A percentile compares a stretch with the other conserved stretches of the same genome.
These are phyloP conservation scores for Brachyopa scutellaris DNA, from an alignment of 2,888 invertebrate species.

Conservation along the genomic window DNA sequence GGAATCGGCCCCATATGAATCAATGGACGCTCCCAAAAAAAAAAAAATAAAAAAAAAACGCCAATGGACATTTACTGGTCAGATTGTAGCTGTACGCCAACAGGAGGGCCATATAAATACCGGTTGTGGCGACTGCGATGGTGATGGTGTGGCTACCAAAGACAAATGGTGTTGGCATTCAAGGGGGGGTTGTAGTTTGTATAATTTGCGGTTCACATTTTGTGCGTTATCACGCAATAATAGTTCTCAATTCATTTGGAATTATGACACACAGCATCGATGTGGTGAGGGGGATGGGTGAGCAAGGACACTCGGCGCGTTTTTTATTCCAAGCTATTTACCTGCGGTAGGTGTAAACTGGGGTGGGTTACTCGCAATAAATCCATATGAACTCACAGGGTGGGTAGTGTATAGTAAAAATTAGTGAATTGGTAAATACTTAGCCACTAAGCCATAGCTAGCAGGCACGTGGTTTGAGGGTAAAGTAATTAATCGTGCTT, in stretches of 20 bases:
- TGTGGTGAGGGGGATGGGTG: neutral
- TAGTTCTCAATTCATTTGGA: conserved; percentile 55
- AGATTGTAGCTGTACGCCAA: neutral
- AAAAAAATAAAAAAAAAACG: neutral
- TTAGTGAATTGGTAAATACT: conserved; percentile 43
- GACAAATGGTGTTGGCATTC: conserved; percentile 60
- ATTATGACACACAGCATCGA: conserved; percentile 44
- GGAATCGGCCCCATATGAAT: conserved; percentile 44
- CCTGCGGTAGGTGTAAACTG: conserved; percentile 8
- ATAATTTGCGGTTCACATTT: conserved; percentile 58
- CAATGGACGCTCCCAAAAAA: conserved; percentile 46
- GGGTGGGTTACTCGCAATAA: conserved; percentile 13
- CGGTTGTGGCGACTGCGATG: too few relatives aligned
- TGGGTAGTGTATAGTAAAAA: conserved; percentile 13
- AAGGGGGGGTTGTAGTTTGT: neutral
- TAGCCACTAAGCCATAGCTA: conserved; percentile 5
- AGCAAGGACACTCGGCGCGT: neutral
- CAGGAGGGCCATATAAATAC: neutral
- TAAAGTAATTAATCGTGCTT: conserved; percentile 54
- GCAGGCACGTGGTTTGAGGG: conserved; percentile 22
- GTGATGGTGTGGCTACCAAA: conserved; percentile 17
- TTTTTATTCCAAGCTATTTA: conserved; percentile 5
- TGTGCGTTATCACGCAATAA: conserved; percentile 66
- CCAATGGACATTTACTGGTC: conserved; percentile 7
- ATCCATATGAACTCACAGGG: conserved; percentile 26